Conservation (phyloP, 2,797 vertebrate genomes). For the Lophius americanus region DNA sequence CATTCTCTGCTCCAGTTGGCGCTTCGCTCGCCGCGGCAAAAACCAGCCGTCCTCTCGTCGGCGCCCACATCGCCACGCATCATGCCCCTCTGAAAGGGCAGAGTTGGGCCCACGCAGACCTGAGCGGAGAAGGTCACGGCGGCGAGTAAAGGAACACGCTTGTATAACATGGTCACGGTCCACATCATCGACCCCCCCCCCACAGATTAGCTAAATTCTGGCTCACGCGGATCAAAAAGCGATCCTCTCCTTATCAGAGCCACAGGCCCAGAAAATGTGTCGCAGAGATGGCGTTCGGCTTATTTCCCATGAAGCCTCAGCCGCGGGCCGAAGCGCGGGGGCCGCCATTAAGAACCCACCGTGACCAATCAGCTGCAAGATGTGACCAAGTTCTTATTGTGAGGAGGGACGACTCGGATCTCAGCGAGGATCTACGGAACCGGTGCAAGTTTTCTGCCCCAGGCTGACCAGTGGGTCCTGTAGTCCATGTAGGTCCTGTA, state of each 20-base stretch:
- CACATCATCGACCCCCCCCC: conserved; percentile 59
- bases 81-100: conserved; percentile 73
- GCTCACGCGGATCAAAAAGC: conserved; percentile 70
- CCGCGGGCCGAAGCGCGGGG: conserved; percentile 58
- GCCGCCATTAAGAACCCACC: conserved; percentile 66
- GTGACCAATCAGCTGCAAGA: conserved; percentile 71
- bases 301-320: conserved; percentile 71
- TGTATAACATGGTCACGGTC: conserved; percentile 68
- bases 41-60: conserved; percentile 78
- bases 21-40: conserved; percentile 83
- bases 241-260: conserved; percentile 73
- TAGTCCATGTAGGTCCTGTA: too few species aligned
- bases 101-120: conserved; percentile 60
- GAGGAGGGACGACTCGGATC: conserved; percentile 27
- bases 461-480: too few species aligned
- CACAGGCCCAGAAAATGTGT: conserved; percentile 53
- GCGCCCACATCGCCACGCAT: conserved; percentile 68
- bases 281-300: conserved; percentile 70
- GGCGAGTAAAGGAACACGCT: conserved; percentile 40
- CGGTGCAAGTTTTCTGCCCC: too few species aligned
- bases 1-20: conserved; percentile 98
- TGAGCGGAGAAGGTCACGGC: conserved; percentile 67
- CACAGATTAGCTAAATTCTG: conserved; percentile 70
- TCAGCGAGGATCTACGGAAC: too few species aligned
- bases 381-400: conserved; percentile 62